Base-by-base conservation (phyloP, 1,140 invertebrate genomes). In the honey bee (Apis mellifera) region DNA sequence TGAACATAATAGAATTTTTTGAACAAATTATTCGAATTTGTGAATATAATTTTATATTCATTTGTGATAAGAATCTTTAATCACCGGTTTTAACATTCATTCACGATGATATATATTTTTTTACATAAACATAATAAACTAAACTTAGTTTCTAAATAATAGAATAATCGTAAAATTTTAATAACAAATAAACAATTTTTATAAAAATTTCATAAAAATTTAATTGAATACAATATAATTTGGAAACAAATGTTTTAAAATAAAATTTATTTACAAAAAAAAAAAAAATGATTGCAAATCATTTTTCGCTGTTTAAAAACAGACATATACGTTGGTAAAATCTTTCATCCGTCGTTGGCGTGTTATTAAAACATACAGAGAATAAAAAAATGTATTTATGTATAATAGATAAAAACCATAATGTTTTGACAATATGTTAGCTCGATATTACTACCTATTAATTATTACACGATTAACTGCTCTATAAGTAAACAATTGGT, bases 401-500 rank as follows among this genome's bases (percentile, higher is more conserved):
- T n/a, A 73, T 81, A 77, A 85, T 75, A 77, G 73, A 84, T 80
- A 85, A 65, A 60, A 82, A 78, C 52, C 55, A 78, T 77, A 69
- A 82, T 80, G 69, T 75, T 84, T 65, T 78, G 80, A 79, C 59
- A 65, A 81, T 80, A 80, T 78, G 66, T 78, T 88, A 88, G 73
- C 78, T 89, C 83, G 62, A 62, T 59, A 68, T 87, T 74, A 89
- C 66, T 62, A 84, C 72, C 68, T 87, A 89, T 52, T 75, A 82
- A 89, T 86, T 84, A 84, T 84, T 88, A 83, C 75, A 83, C 77
- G 82, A 89, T 88, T 88, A 88, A 78, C 75, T 89, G 78, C 55
- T 74, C 82, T 90, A 89, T 86, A 89, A 88, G 78, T 86, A 90
- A 87, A 84, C 68, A 86, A 88, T 87, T 88, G 86, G 87, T 90